A percentile compares a stretch with the other conserved stretches of the same genome.
Evolutionary conservation across 2,797 vertebrate genomes (phyloP).

Genomic region (Carcharodon carcharias): DNA sequence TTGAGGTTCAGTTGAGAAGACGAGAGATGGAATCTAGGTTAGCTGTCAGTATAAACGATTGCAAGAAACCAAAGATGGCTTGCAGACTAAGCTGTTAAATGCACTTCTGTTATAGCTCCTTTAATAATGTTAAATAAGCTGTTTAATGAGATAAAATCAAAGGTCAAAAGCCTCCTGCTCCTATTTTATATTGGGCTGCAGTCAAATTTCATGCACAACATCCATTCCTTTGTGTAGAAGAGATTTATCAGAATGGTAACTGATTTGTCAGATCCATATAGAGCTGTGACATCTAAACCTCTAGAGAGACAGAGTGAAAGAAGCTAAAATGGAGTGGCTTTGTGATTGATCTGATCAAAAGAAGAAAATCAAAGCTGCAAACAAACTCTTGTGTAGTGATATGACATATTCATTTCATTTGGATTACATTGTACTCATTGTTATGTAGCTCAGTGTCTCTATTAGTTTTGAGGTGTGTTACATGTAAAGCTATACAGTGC

Average conservation of each 20-base stretch:
- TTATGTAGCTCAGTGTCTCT: neutral
- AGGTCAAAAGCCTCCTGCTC: constrained; percentile 72
- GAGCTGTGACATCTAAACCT: constrained; percentile 56
- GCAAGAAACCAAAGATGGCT: constrained; percentile 52
- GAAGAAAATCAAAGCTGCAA: constrained; percentile 51
- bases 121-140: constrained; percentile 72
- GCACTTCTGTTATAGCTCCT: constrained; percentile 70
- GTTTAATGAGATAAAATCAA: constrained; percentile 77
- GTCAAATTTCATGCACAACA: constrained; percentile 65
- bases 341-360: constrained; percentile 57
- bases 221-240: constrained; percentile 54
- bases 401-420: constrained; percentile 48
- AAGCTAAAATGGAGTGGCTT: constrained; percentile 52
- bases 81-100: constrained; percentile 65
- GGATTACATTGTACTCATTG: constrained; percentile 47
- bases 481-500: neutral
- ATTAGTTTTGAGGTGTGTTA: neutral
- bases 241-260: constrained; percentile 57
- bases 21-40: constrained; percentile 65
- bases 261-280: constrained; percentile 62
- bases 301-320: constrained; percentile 47
- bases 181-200: constrained; percentile 62
- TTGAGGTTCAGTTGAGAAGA: constrained; percentile 64
- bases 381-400: constrained; percentile 50
- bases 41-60: constrained; percentile 58